A percentile compares a stretch with the other conserved stretches of the same genome.
Conservation (phyloP, 2,113 vertebrate genomes). For the Montifringilla adamsi region DNA sequence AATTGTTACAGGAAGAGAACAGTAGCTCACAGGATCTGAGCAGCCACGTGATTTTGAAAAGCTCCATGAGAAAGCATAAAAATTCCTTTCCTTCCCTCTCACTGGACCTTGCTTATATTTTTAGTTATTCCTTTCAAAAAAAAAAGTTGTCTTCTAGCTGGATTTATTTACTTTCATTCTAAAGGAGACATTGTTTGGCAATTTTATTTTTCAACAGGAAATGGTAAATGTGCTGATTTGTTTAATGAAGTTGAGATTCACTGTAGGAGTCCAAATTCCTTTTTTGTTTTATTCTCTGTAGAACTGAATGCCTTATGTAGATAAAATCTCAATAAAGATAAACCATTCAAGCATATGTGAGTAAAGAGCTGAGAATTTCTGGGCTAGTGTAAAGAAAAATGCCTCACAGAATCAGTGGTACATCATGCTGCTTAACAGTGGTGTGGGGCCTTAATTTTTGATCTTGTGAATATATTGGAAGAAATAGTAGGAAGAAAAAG, state of each 20-base stretch:
- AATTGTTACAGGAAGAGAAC: background rate
- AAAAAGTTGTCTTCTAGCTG: background rate
- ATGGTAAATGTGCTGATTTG: constrained; percentile 21
- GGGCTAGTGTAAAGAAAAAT: background rate
- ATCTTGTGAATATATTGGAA: background rate
- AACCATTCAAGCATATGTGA: background rate
- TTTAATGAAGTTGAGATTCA: constrained; percentile 31
- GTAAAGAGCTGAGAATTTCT: background rate
- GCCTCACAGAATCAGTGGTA: background rate
- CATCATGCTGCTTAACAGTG: background rate
- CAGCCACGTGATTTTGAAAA: background rate
- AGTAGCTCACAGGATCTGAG: background rate
- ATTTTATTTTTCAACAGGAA: constrained; percentile 51
- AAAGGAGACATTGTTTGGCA: constrained; percentile 8
- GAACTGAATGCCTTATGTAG: background rate
- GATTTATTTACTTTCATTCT: constrained; percentile 24
- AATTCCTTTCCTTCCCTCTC: background rate
- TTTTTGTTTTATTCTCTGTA: background rate
- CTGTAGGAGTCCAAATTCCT: background rate
- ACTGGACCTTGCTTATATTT: background rate
- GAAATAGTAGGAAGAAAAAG: background rate
- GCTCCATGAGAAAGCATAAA: background rate
- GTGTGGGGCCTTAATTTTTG: background rate
- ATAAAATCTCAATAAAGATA: constrained; percentile 16
- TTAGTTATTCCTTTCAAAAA: background rate